Evolutionary conservation across 2,888 invertebrate genomes (phyloP), one percentile per base, ranked within the genome.

Genomic region (Tolmerus cingulatus): DNA sequence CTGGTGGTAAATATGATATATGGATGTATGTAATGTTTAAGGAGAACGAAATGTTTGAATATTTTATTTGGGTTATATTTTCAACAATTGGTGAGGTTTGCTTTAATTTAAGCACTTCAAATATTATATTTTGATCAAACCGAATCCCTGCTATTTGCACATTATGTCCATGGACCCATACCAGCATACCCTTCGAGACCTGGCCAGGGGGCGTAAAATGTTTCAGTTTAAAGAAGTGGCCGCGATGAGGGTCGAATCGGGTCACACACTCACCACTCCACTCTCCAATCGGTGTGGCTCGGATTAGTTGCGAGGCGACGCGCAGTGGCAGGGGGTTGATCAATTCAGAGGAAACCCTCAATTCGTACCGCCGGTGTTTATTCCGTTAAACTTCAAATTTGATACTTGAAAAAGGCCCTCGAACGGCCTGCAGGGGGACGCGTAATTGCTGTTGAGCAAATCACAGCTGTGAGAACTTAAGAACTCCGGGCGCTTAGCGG

Each of bases 351-450:
- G 51, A 84, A 84, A 74, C 84, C 84, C 84, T 84, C 84, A 84
- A 74, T 43, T 84, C 84, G 40, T 40, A 40, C 84, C 74, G 66
- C 37, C 74, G 74, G 51, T 84, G 84, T 84, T 84, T 84, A 84
- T 84, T 84, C 66, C 66, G 74, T 74, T 74, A 57, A 84, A 84
- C 84, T 84, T 84, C 84, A 84, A 84, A 84, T 84, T 74, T 84
- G 84, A 84, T 84, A 84, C 74, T 84, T 84, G 84, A 84, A 84
- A 84, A 84, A 84, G 84, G 66, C 84, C 74, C 40, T 74, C 84
- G 84, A 84, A 66, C 74, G 84, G 84, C 37, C 84, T 84, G 16
- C 34, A 74, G 84, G 84, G 84, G 84, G 84, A 84, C 40, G 74
- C 23, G 84, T 84, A 84, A 84, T 84, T 84, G 84, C 74, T 43